Evolutionary conservation across 2,888 invertebrate species (phyloP).

Genomic region (Mechanitis mazaeus): DNA sequence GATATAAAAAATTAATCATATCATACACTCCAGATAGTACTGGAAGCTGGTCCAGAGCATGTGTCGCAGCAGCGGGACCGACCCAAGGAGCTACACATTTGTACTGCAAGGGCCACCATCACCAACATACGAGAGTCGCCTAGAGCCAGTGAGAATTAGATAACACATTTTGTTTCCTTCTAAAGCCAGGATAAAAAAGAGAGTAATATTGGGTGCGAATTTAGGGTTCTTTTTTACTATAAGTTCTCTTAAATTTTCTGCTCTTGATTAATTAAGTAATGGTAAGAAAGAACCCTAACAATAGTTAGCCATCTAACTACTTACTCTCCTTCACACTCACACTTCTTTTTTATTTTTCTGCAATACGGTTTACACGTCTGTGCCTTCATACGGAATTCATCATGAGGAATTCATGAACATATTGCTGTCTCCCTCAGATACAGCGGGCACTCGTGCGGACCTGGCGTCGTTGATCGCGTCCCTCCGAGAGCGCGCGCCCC

Average conservation of each 20-base stretch:
- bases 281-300: too few species aligned
- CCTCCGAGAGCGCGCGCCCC: conserved; percentile 73
- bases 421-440: conserved; percentile 44
- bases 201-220: too few species aligned
- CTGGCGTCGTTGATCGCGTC: conserved; percentile 87
- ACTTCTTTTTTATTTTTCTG: too few species aligned
- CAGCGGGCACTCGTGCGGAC: conserved; percentile 82
- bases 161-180: not conserved
- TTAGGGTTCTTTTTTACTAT: too few species aligned
- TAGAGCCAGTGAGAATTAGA: conserved; percentile 48
- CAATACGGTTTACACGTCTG: too few species aligned
- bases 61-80: conserved; percentile 91
- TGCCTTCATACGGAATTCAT: too few species aligned
- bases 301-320: too few species aligned
- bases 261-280: too few species aligned
- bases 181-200: not conserved
- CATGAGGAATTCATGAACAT: too few species aligned
- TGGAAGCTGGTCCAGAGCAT: conserved; percentile 86
- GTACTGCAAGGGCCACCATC: conserved; percentile 83
- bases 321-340: not conserved
- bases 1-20: too few species aligned
- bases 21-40: conserved; percentile 77
- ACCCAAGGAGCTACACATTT: conserved; percentile 90
- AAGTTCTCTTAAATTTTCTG: too few species aligned
- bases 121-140: conserved; percentile 78